Percentiles rank a stretch among this genome's conserved stretches.
Evolutionary conservation across 1,140 invertebrate genomes (phyloP).

Genomic region (Pemphigus obesinymphae): DNA sequence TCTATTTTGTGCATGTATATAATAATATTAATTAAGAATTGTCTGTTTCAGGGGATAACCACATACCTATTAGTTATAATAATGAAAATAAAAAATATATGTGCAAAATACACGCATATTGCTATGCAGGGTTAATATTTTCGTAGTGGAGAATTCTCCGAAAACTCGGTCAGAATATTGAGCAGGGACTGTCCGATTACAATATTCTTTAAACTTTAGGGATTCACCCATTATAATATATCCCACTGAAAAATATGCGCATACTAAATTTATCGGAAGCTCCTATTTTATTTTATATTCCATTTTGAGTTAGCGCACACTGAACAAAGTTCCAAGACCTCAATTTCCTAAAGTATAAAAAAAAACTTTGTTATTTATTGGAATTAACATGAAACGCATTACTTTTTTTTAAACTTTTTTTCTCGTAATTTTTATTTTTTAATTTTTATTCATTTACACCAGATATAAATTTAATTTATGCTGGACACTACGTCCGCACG

Average conservation of each 20-base stretch:
- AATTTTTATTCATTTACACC: conserved; percentile 13
- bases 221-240: conserved; percentile 20
- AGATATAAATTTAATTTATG: conserved; percentile 33
- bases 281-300: conserved; percentile 3
- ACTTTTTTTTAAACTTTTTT: not conserved
- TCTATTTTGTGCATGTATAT: not conserved
- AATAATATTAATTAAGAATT: conserved; percentile 3
- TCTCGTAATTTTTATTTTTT: not conserved
- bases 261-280: conserved; percentile 31
- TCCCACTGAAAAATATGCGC: conserved; percentile 27
- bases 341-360: conserved; percentile 8
- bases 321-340: not conserved
- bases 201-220: conserved; percentile 39
- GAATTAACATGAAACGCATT: conserved; percentile 11
- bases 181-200: conserved; percentile 31
- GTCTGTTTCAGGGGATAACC: not conserved
- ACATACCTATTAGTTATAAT: not conserved
- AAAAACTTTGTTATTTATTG: conserved; percentile 29
- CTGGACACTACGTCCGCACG: not conserved
- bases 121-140: not conserved
- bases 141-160: not conserved
- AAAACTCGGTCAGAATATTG: conserved; percentile 32
- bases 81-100: conserved; percentile 2
- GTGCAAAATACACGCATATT: not conserved
- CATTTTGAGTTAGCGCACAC: not conserved